These are phyloP conservation scores for Drosophila aldrichi DNA, from an alignment of 2,888 invertebrate genomes.

Conservation along the genomic window DNA sequence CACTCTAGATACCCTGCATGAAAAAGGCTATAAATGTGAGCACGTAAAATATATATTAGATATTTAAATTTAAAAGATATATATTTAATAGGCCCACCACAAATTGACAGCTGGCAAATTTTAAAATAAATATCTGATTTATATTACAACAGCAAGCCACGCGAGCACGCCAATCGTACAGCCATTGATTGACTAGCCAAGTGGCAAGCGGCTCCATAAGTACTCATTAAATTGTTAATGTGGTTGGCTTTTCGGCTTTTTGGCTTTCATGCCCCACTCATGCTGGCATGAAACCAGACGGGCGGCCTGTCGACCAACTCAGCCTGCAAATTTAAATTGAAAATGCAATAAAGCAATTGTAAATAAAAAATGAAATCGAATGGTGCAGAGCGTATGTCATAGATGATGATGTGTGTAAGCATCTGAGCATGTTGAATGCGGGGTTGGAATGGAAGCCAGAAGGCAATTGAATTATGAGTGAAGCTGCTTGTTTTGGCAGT, in stretches of 20 bases:
- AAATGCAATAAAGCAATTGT: conserved; percentile 50
- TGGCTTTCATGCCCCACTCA: conserved; percentile 11
- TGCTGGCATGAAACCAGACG: conserved; percentile 17
- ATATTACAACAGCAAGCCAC: not conserved
- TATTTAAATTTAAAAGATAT: not conserved
- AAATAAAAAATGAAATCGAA: conserved; percentile 15
- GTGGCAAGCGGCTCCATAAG: conserved; percentile 56
- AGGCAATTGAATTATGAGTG: conserved; percentile 50
- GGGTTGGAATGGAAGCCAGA: conserved; percentile 25
- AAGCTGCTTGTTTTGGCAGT: conserved; percentile 51
- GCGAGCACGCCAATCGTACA: conserved; percentile 33
- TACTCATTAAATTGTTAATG: conserved; percentile 75
- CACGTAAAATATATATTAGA: not conserved
- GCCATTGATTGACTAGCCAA: conserved; percentile 61
- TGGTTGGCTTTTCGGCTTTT: conserved; percentile 54
- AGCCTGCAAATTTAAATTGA: conserved; percentile 47
- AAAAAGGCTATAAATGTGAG: not conserved
- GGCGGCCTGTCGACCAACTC: conserved; percentile 30
- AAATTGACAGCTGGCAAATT: not conserved
- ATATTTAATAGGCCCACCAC: not conserved
- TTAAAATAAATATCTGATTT: not conserved
- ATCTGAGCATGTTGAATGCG: conserved; percentile 10
- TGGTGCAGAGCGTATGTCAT: conserved; percentile 4
- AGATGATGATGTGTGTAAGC: conserved; percentile 23
- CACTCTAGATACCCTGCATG: not conserved